Evolutionary conservation across 2,113 vertebrate species (phyloP), one percentile per base, ranked within the genome.

Genomic region (Stegostoma tigrinum): DNA sequence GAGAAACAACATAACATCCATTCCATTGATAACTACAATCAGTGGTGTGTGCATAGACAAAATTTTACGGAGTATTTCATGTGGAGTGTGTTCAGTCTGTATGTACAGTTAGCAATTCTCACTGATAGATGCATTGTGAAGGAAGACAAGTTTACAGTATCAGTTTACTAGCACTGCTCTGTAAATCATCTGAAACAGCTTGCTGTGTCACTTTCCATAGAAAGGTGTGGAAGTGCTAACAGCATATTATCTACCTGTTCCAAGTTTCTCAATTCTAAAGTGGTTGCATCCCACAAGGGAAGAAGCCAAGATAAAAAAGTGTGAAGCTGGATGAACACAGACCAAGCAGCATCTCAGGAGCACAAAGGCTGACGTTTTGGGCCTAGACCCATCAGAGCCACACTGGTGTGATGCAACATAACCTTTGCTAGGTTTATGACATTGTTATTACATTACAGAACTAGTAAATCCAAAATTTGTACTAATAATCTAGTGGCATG

Each of bases 61-160:
- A 95, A 23, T 45, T 95, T 95, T 95, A 24, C 42, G 94, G 94
- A 68, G 42, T 24, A 75, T 95, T 95, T 95, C 68, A 52, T 52
- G 67, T 72, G 42, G 27, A 34, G 27, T 61, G 87, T 61, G 48
- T 30, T 34, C 48, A 61, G 55, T 10, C 24, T 34, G 23, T 34
- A n/a, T 52, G 94, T 95, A 90, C 68, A 27, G 94, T 45, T 95
- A 95, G 34, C 52, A 70, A 95, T 72, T 68, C 93, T 66, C 42
- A 75, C 12, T 75, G 94, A 72, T 95, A 72, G 27, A 12, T 72
- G 72, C 30, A 95, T 95, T 52, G 68, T 95, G 94, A 95, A 72
- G 94, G 45, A 52, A 95, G 94, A 48, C 67, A 64, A 42, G 67
- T 48, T 95, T 72, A 72, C 45, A 24, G 1, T 95, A 72, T 95